These are phyloP conservation scores for Dioctria rufipes DNA, from an alignment of 2,888 invertebrate species.

Conservation along the genomic window DNA sequence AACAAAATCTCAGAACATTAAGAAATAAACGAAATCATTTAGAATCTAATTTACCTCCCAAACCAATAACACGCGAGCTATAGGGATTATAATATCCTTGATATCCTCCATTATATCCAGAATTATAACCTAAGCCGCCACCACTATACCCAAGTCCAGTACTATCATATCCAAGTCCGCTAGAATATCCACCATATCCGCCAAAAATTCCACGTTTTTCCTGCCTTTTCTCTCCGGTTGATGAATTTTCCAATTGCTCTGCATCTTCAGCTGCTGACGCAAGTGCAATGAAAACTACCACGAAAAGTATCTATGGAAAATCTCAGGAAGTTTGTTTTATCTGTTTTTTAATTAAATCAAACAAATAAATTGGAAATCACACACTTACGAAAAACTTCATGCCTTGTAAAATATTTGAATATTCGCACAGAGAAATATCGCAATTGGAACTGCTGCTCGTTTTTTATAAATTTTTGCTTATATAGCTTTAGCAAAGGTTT, in stretches of 20 bases:
- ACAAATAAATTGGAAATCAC: too few relatives aligned
- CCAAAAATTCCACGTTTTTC: conserved; percentile 12
- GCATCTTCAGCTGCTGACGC: conserved; percentile 2
- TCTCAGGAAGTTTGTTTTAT: background rate
- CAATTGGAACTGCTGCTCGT: too few relatives aligned
- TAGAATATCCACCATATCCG: background rate
- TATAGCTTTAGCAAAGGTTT: too few relatives aligned
- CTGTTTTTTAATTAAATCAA: background rate
- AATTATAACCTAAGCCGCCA: too few relatives aligned
- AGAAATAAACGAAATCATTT: too few relatives aligned
- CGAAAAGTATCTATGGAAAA: conserved; percentile 9
- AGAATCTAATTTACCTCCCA: background rate
- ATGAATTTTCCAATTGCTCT: background rate
- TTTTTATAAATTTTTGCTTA: too few relatives aligned
- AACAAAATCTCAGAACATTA: background rate
- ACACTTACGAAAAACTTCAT: conserved; percentile 13
- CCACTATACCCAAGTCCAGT: too few relatives aligned
- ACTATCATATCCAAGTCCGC: too few relatives aligned
- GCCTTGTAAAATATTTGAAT: too few relatives aligned
- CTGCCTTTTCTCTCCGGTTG: background rate
- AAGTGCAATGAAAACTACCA: background rate
- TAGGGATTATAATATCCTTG: too few relatives aligned
- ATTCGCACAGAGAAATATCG: too few relatives aligned
- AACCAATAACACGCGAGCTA: background rate
- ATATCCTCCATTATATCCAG: too few relatives aligned